phyloP scores from a whole-genome alignment of 2,888 invertebrate genomes.

The Melolontha melolontha region DNA sequence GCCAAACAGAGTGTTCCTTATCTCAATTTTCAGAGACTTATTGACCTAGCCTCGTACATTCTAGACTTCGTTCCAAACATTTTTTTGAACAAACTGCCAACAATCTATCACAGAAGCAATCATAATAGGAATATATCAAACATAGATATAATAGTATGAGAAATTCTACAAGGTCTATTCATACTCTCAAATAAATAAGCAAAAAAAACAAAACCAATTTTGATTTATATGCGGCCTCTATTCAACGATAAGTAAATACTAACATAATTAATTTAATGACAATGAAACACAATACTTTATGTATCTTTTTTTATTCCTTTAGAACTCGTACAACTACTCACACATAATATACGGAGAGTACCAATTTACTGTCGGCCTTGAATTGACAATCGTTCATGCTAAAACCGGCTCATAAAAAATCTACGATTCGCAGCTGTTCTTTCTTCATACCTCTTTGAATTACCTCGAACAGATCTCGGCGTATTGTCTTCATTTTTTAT shows the following conservation, averaged over 20 bases:
- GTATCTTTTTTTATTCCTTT: constrained; percentile 2
- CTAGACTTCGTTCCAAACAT: no score
- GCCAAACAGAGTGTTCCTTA: no score
- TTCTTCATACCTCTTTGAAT: constrained; percentile 4
- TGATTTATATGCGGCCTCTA: no score
- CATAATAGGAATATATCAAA: no score
- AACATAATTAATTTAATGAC: constrained; percentile 25
- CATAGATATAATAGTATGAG: no score
- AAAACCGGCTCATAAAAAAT: constrained; percentile 11
- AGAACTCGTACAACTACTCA: background rate
- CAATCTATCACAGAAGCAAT: no score
- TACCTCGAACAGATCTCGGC: constrained; percentile 11
- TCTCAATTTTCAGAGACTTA: no score
- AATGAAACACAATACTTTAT: constrained; percentile 7
- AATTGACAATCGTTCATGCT: constrained; percentile 8
- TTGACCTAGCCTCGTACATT: no score
- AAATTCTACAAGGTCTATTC: no score
- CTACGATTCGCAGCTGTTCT: constrained; percentile 31
- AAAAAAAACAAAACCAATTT: no score
- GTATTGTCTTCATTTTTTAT: constrained; percentile 21
- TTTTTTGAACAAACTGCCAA: no score
- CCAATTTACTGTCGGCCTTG: constrained; percentile 34
- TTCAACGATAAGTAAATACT: constrained; percentile 2
- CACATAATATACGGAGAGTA: background rate
- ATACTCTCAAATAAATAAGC: no score